Base-by-base conservation (phyloP, 2,797 vertebrate genomes). In the Buphagus erythrorhynchus region DNA sequence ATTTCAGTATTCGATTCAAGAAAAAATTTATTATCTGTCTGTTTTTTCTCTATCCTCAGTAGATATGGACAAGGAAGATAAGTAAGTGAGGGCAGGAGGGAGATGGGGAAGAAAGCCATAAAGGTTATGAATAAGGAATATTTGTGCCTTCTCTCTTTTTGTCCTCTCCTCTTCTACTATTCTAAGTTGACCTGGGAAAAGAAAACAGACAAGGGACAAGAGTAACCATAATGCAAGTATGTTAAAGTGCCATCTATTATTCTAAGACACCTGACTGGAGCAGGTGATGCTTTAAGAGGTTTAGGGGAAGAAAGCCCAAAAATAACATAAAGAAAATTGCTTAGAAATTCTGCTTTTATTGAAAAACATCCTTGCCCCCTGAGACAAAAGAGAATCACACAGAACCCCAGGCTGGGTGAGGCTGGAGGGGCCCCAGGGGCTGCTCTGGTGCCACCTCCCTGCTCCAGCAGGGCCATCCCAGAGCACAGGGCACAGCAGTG, bases 361-460 rank as follows among this genome's bases (percentile, higher is more conserved):
- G 20, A 20, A 72, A 87, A 75, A 58, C 6, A 22, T 45, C 42
- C 43, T 75, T 73, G 5, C 1, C 10, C 33, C 61, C 16, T 4
- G 43, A 86, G 46, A 38, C 5, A 45, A 43, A 28, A 25, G 13
- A 36, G n/a, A 85, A 51, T 36, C 14, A 21, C 49, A 55, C 7
- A 42, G 1, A 29, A 1, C 1, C 12, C 22, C 28, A 13, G 38
- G 18, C 0, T 33, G 52, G 24, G 13, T 16, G 19, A 73, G 67
- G 59, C 36, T 14, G 38, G 51, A 18, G 5, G 35, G 35, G 3
- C 16, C 46, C 45, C 35, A 5, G 35, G 14, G 59, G 58, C 22
- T 38, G 3, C 45, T 16, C 8, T 20, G 75, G 45, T 65, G 36
- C 1, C 75, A 11, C 21, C 58, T 79, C 66, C 48, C 26, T 65